phyloP scores from a whole-genome alignment of 1,140 invertebrate genomes.

The Papilio helenus region DNA sequence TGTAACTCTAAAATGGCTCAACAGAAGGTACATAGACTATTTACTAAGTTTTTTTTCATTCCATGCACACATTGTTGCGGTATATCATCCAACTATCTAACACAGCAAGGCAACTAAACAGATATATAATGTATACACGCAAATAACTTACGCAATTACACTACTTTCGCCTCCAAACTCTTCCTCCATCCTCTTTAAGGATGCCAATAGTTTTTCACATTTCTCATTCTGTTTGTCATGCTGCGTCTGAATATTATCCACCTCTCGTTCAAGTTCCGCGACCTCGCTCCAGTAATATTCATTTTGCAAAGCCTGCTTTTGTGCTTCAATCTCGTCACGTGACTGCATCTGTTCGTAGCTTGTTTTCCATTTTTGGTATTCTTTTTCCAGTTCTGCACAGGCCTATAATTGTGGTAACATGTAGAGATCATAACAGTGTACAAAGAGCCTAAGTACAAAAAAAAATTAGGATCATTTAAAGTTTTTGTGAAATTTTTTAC shows the following conservation, averaged over 20 bases:
- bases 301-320: constrained; percentile 78
- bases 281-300: constrained; percentile 82
- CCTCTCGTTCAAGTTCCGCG: constrained; percentile 62
- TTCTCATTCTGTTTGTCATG: constrained; percentile 58
- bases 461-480: too few species aligned
- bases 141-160: constrained; percentile 58
- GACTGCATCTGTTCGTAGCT: constrained; percentile 83
- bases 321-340: constrained; percentile 79
- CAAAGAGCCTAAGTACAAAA: too few species aligned
- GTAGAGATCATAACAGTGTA: too few species aligned
- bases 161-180: constrained; percentile 55
- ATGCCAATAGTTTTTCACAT: constrained; percentile 61
- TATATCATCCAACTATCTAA: too few species aligned
- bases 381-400: constrained; percentile 76
- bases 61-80: too few species aligned
- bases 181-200: constrained; percentile 57
- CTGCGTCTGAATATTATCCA: constrained; percentile 49
- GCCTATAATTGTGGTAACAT: constrained; percentile 60
- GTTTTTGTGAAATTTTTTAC: too few species aligned
- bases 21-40: too few species aligned
- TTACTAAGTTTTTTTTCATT: too few species aligned
- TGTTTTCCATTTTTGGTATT: constrained; percentile 81
- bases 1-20: too few species aligned
- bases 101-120: too few species aligned
- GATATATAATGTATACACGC: too few species aligned